Base-by-base conservation (phyloP, 2,797 vertebrate species). In the Sus cebifrons region DNA sequence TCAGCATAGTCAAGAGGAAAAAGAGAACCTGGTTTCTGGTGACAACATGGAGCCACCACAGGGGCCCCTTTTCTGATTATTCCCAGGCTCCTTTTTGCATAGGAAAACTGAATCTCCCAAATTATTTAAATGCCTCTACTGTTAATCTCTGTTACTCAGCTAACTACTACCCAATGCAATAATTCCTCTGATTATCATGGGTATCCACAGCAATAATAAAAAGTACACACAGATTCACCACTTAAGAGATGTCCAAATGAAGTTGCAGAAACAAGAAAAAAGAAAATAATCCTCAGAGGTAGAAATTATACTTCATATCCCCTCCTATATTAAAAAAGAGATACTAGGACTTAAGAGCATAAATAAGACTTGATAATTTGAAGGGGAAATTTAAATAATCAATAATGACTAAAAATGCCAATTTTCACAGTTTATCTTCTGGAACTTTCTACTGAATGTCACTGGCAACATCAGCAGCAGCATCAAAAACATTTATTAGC, bases 381-480 rank as follows among this genome's bases (percentile, higher is more conserved):
- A 84, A 93, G 54, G 79, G n/a, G 6, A 52, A 95, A 85, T 77
- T 52, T 73, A 78, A 95, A 85, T 73, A 75, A 92, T 75, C 29
- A 93, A 62, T 6, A 83, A 25, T 81, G 18, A 23, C 44, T 49
- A 49, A 62, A 85, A 67, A 20, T 13, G 15, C 10, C 87, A 60
- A 2, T 70, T 36, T 81, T 87, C 67, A 27, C 25, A 36, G 56
- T 60, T 95, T 68, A 84, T 58, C 90, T 95, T 92, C 87, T 88
- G 65, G 29, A 79, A 87, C 78, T 82, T 93, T 56, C 85, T 56
- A 60, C 36, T n/a, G 73, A 88, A 89, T 86, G 14, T 52, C 54
- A 93, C 2, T 67, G 64, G 67, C 40, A 86, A 79, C 40, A 75
- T 25, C 40, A 95, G 67, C 49, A 56, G 29, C 74, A 82, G 21